A percentile compares a stretch with the other conserved stretches of the same genome.
Evolutionary conservation across 2,113 vertebrate species (phyloP).

Genomic region (Trematomus loennbergii): DNA sequence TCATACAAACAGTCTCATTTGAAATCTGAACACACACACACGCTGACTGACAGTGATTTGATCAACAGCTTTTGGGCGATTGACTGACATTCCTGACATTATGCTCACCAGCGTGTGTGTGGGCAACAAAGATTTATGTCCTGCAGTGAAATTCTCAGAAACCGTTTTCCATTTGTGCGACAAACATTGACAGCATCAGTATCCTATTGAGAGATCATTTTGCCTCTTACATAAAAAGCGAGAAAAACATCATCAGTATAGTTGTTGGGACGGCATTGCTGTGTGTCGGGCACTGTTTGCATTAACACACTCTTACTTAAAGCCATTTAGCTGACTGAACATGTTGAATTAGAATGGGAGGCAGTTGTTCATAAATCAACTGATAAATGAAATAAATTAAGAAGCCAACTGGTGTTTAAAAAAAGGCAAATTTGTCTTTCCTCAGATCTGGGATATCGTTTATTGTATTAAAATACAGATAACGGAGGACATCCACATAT

Average conservation of each 20-base stretch:
- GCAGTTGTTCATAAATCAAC: not conserved
- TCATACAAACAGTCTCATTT: not conserved
- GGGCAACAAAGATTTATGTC: not conserved
- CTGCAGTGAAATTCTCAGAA: not conserved
- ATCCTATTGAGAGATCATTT: not conserved
- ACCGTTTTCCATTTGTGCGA: not conserved
- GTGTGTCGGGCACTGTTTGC: not conserved
- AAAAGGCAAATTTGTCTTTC: not conserved
- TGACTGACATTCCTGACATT: slow-evolving; percentile 17
- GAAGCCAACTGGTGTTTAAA: not conserved
- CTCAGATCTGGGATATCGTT: not conserved
- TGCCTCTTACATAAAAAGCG: not conserved
- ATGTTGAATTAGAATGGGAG: not conserved
- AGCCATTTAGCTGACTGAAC: not conserved
- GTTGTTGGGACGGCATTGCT: not conserved
- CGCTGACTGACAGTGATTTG: not conserved
- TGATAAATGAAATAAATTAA: not conserved
- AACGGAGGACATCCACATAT: not conserved
- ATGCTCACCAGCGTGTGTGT: not conserved
- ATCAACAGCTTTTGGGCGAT: slow-evolving; percentile 14
- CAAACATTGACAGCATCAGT: not conserved
- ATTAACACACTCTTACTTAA: not conserved
- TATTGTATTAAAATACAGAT: not conserved
- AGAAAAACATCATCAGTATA: not conserved
- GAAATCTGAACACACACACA: not conserved